Conservation (phyloP, 2,113 vertebrate genomes). For the Gymnarchus niloticus region DNA sequence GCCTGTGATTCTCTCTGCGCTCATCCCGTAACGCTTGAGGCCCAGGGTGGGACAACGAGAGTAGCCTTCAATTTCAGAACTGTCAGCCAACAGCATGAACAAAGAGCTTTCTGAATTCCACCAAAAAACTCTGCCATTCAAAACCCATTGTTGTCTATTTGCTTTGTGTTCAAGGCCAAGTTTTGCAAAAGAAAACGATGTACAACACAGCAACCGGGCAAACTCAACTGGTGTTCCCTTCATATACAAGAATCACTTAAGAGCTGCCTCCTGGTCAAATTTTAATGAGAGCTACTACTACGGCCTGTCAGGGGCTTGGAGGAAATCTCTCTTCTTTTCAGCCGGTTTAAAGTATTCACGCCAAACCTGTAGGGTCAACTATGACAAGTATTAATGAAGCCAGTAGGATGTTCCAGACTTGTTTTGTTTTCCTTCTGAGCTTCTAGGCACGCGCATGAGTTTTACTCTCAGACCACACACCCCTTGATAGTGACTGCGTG, state of each 20-base stretch:
- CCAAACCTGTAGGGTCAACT: not conserved
- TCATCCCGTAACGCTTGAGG: not conserved
- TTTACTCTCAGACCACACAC: not conserved
- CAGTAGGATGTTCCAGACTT: not conserved
- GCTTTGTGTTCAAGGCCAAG: not conserved
- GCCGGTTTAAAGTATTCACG: not conserved
- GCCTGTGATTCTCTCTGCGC: not conserved
- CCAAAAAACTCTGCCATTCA: not conserved
- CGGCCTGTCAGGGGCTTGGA: not conserved
- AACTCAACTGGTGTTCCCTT: not conserved
- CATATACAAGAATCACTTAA: not conserved
- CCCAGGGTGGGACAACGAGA: not conserved
- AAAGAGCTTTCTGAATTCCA: not conserved
- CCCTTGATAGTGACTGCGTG: not conserved
- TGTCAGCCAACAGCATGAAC: not conserved
- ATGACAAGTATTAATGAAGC: not conserved
- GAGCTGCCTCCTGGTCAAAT: not conserved
- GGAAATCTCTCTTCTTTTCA: not conserved
- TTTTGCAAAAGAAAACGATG: not conserved
- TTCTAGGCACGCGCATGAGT: not conserved
- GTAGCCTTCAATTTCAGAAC: not conserved
- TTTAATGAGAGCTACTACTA: not conserved
- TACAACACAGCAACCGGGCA: not conserved
- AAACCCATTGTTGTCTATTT: not conserved
- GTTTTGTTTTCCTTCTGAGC: not conserved